A percentile compares a stretch with the other conserved stretches of the same genome.
Evolutionary conservation across 1,140 invertebrate species (phyloP).

Genomic region (Leptonema lineaticorne): DNA sequence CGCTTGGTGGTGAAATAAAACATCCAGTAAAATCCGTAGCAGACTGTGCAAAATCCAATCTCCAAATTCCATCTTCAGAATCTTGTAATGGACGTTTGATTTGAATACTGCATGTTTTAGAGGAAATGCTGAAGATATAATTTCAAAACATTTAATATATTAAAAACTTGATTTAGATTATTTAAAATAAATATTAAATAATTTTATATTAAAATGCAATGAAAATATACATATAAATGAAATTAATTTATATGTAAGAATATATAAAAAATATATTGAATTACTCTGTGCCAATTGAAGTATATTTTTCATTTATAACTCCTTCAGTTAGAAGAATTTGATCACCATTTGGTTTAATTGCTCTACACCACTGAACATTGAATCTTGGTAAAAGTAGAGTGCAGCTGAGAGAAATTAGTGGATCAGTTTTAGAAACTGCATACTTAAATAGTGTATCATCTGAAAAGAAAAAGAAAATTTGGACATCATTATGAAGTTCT

Average conservation of each 20-base stretch:
- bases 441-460: not conserved
- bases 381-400: slow-evolving; percentile 8
- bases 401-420: slow-evolving; percentile 5
- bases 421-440: not conserved
- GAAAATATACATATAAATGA: no score
- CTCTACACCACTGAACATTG: slow-evolving; percentile 33
- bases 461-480: not conserved
- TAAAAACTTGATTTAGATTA: no score
- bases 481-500: not conserved
- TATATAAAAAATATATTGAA: no score
- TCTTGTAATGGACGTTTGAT: slow-evolving; percentile 31
- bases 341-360: slow-evolving; percentile 17
- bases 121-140: slow-evolving; percentile 8
- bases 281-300: slow-evolving; percentile 27
- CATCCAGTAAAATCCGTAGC: slow-evolving; percentile 37
- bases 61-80: slow-evolving; percentile 30
- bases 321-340: slow-evolving; percentile 23
- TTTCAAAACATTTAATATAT: not conserved
- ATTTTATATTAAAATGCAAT: no score
- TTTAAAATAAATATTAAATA: no score
- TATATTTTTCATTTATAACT: slow-evolving; percentile 28
- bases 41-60: slow-evolving; percentile 28
- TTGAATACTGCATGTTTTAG: slow-evolving; percentile 29
- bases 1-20: slow-evolving; percentile 21
- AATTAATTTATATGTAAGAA: slow-evolving; percentile 7